A percentile compares a stretch with the other conserved stretches of the same genome.
Conservation (phyloP, 2,888 invertebrate species). For the Aplocera efformata region DNA sequence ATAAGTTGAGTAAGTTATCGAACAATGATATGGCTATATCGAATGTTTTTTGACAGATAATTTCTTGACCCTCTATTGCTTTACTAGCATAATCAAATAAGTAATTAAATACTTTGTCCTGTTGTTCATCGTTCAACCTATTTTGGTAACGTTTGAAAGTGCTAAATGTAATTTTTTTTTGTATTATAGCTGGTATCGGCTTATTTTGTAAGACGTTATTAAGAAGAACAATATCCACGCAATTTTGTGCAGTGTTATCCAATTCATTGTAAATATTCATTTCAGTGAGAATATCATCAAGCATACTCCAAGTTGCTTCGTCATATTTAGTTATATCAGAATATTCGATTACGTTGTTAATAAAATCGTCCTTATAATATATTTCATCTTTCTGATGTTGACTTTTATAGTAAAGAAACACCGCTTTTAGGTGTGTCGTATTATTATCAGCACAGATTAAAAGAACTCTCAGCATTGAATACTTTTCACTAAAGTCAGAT, state of each 20-base stretch:
- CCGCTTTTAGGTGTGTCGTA: slow-evolving; percentile 34
- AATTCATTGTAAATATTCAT: slow-evolving; percentile 46
- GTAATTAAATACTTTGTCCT: slow-evolving; percentile 48
- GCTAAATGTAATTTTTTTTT: slow-evolving; percentile 40
- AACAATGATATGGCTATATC: slow-evolving; percentile 25
- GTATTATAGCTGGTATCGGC: slow-evolving; percentile 42
- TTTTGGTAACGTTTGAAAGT: slow-evolving; percentile 35
- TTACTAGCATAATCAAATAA: slow-evolving; percentile 35
- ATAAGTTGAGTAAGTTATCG: slow-evolving; percentile 33
- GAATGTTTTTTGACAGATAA: slow-evolving; percentile 35
- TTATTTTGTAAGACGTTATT: slow-evolving; percentile 41
- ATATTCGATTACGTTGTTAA: slow-evolving; percentile 35
- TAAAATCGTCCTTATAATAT: slow-evolving; percentile 38
- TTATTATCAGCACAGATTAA: slow-evolving; percentile 39
- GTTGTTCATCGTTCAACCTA: slow-evolving; percentile 39
- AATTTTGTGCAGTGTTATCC: slow-evolving; percentile 33
- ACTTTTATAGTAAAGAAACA: slow-evolving; percentile 45
- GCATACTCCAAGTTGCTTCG: slow-evolving; percentile 45
- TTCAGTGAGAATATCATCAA: slow-evolving; percentile 47
- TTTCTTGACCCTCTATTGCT: slow-evolving; percentile 30
- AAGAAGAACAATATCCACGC: slow-evolving; percentile 41
- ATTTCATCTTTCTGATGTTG: slow-evolving; percentile 45
- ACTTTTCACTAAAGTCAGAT: slow-evolving; percentile 30
- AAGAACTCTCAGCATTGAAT: slow-evolving; percentile 42
- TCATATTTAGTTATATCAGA: slow-evolving; percentile 41